Evolutionary conservation across 2,113 vertebrate genomes (phyloP), one percentile per base, ranked within the genome.

Genomic region (Probosciger aterrimus): DNA sequence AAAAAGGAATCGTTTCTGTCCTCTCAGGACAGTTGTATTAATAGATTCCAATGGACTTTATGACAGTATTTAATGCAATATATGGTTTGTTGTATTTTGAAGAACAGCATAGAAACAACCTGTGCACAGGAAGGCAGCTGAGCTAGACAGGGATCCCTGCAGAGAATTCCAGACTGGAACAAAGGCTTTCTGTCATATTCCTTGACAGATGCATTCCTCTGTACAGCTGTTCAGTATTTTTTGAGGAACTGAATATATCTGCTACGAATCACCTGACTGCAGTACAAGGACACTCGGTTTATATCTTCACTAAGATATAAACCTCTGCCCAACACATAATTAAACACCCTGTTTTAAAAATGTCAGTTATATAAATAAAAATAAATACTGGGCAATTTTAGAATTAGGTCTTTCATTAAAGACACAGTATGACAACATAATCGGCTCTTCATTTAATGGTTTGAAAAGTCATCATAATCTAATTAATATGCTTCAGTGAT

Each of bases 341-440:
- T 95, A 92, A 78, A 73, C 8, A 14, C 4, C 65, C 4, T 49
- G 52, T 7, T 67, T 52, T 44, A 12, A 59, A 88, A 88, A 74
- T 80, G n/a, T 82, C 53, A 86, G 17, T 90, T 70, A 86, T 59
- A 82, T 35, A 82, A 94, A 89, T 69, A 91, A 95, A 95, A 86
- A 93, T 27, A 79, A 95, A 96, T 84, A 49, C 39, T 60, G 62
- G 60, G 28, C 52, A 91, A 95, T 98, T 97, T 94, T 91, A 67
- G 62, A 94, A 74, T 96, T 94, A 93, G 41, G 74, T 69, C 46
- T 88, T 94, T 96, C 31, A 63, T 79, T 88, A 64, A 80, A 93
- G 75, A 60, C 86, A 39, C 33, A 79, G 25, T 49, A 68, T 88
- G 78, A 82, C 63, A 95, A 44, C 62, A 78, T 37, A 80, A 93